Conservation (phyloP, 2,797 vertebrate genomes). For the Sebastes ruberrimus region DNA sequence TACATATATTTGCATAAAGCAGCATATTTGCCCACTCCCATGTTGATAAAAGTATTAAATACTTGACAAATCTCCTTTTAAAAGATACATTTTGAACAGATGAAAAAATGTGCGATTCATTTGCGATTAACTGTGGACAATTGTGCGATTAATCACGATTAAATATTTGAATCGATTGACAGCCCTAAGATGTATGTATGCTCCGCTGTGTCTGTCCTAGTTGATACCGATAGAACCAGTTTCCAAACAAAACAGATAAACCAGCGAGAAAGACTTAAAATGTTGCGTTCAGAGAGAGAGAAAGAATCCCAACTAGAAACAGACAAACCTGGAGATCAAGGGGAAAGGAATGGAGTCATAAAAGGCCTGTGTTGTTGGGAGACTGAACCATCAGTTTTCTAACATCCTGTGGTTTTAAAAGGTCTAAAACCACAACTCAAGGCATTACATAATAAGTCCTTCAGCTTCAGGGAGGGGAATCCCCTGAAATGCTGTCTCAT, state of each 20-base stretch:
- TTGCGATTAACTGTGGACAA: too few species aligned
- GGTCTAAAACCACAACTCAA: conserved; percentile 46
- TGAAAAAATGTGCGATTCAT: fast-evolving
- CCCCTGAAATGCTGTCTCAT: conserved; percentile 61
- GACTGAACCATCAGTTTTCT: conserved; percentile 38
- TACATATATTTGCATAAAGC: too few species aligned
- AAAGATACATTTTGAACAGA: too few species aligned
- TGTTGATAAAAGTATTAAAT: too few species aligned
- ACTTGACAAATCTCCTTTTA: too few species aligned
- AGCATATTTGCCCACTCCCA: too few species aligned
- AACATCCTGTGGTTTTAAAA: conserved; percentile 55
- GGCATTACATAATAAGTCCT: conserved; percentile 56
- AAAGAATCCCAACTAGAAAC: conserved; percentile 13
- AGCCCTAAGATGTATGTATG: too few species aligned
- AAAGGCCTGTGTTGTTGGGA: conserved; percentile 26
- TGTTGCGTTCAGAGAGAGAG: background rate
- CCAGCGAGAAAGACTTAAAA: background rate
- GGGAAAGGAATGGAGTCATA: conserved; percentile 13
- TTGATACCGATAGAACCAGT: background rate
- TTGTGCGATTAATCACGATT: too few species aligned
- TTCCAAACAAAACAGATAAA: conserved; percentile 14
- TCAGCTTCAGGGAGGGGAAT: conserved; percentile 55
- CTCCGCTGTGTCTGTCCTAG: background rate
- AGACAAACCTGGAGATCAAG: conserved; percentile 32
- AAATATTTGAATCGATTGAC: too few species aligned